Base-by-base conservation (phyloP, 2,888 invertebrate genomes). In the Microctonus aethiopoides region DNA sequence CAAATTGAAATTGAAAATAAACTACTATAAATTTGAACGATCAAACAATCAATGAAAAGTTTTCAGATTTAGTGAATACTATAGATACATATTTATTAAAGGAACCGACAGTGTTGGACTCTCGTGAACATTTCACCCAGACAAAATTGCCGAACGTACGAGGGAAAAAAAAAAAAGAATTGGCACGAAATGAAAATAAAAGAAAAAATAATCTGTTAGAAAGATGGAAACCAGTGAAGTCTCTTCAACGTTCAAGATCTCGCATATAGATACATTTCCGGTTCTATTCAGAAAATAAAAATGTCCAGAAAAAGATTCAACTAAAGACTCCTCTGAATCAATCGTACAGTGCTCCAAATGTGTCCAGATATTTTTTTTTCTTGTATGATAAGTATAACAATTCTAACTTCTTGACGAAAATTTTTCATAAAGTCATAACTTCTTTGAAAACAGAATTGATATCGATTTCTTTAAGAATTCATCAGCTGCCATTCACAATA, bases 261-360 rank as follows among this genome's bases (percentile, higher is more conserved):
- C 46, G n/a, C n/a, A n/a, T 51, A 32, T 52, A 52, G 32, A 51
- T 32, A 63, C 36, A 22, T 64, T 52, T 64, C 36, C 52, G 26
- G 24, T 64, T 34, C 2, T 26, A 20, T 64, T 22, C 52, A 34
- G 29, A 16, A 54, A 52, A 34, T 52, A 52, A 51, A 64, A 63
- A 63, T 41, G 62, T 54, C 20, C 34, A 16, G 29, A 29, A 20
- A 32, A 51, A 63, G 32, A 63, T 24, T 39, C 39, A 41, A 63
- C 46, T 63, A 46, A 51, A 46, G 46, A 16, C 46, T 63, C 20
- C 20, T n/a, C n/a, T 26, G 16, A 63, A 63, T 63, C 29, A 26
- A 16, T 26, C 29, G 11, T 22, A 41, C 22, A 22, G 29, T 51
- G 13, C 32, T 1, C 20, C 1, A 54, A 11, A 52, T 54, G 16